phyloP scores from a whole-genome alignment of 1,140 invertebrate genomes.

The Potamilus streckersoni region DNA sequence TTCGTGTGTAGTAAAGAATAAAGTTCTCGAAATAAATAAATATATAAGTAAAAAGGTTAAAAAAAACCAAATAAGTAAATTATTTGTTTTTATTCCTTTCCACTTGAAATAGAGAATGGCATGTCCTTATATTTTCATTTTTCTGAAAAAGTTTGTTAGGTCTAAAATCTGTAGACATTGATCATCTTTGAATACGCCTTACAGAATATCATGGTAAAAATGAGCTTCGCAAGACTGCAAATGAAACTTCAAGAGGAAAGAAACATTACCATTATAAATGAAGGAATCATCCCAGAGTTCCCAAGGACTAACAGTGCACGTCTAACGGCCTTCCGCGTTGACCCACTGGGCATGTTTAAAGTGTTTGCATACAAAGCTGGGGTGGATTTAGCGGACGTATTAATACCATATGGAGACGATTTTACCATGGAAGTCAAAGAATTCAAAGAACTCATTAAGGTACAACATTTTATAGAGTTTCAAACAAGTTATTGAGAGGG shows the following conservation, averaged over 20 bases:
- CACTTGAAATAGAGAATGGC: background rate
- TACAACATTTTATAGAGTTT: background rate
- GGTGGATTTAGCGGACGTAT: conserved; percentile 30
- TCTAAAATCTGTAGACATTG: background rate
- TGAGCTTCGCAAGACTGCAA: conserved; percentile 42
- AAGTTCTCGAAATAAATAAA: background rate
- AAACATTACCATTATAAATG: conserved; percentile 39
- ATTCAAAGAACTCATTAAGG: conserved; percentile 41
- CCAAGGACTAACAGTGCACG: conserved; percentile 39
- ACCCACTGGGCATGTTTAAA: conserved; percentile 42
- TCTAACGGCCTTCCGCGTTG: conserved; percentile 32
- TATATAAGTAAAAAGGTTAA: background rate
- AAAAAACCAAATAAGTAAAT: background rate
- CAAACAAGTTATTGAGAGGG: too few relatives aligned
- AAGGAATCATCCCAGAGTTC: conserved; percentile 48
- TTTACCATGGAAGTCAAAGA: conserved; percentile 27
- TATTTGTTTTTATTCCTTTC: background rate
- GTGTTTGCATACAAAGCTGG: conserved; percentile 15
- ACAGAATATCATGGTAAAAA: conserved; percentile 51
- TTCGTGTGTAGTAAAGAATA: background rate
- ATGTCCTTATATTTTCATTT: background rate
- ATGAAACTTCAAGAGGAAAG: conserved; percentile 35
- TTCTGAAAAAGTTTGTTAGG: background rate
- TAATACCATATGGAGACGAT: conserved; percentile 27
- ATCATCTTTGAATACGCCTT: background rate